Conservation (phyloP, 2,888 invertebrate genomes). For the Drosophila rubida region DNA sequence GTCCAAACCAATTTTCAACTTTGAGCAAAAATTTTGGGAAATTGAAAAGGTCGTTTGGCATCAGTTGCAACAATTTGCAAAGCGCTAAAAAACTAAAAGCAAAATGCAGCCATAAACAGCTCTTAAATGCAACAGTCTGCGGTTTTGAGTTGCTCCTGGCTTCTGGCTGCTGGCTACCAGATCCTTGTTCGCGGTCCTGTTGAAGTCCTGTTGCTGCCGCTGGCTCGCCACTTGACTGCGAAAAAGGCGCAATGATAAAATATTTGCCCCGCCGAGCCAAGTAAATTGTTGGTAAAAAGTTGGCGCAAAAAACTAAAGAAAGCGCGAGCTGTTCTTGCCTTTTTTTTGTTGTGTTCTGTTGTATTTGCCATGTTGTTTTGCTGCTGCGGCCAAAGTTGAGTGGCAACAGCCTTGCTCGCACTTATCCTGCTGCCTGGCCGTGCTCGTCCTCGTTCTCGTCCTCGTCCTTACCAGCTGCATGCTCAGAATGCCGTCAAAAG, state of each 20-base stretch:
- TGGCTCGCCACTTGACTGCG: constrained; percentile 66
- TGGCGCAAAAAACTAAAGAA: constrained; percentile 52
- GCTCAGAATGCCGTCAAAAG: constrained; percentile 44
- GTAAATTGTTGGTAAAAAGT: constrained; percentile 72
- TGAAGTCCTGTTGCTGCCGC: constrained; percentile 19
- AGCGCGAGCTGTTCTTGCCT: constrained; percentile 40
- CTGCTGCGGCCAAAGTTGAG: constrained; percentile 69
- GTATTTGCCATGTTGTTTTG: constrained; percentile 48
- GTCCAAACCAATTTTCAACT: constrained; percentile 38
- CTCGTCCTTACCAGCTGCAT: neutral
- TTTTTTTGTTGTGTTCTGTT: constrained; percentile 31
- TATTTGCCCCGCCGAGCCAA: constrained; percentile 65
- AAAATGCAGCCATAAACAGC: constrained; percentile 61
- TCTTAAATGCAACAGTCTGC: constrained; percentile 62
- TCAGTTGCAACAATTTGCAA: constrained; percentile 49
- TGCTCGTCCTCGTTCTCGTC: neutral
- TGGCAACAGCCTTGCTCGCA: constrained; percentile 41
- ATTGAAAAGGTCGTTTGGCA: constrained; percentile 38
- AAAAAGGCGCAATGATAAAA: constrained; percentile 77
- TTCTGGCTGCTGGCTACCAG: constrained; percentile 6
- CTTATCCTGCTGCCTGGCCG: constrained; percentile 4
- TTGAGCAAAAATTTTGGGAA: constrained; percentile 10
- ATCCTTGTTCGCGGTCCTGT: neutral
- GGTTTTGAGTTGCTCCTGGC: constrained; percentile 17
- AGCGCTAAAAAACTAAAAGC: constrained; percentile 10